A percentile compares a stretch with the other conserved stretches of the same genome.
Conservation (phyloP, 2,113 vertebrate species). For the Pseudonaja textilis region DNA sequence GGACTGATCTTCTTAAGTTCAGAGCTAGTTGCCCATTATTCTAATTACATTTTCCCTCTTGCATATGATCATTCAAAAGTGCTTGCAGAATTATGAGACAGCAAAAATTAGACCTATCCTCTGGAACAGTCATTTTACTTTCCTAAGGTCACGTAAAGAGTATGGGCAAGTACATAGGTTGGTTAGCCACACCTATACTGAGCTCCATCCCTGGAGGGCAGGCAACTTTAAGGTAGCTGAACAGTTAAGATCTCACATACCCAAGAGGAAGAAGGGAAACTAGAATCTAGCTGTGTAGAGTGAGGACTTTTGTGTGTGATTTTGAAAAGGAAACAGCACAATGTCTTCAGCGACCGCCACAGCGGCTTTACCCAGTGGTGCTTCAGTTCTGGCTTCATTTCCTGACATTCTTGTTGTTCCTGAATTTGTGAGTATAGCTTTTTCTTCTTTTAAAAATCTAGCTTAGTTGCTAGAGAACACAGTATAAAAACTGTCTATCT, state of each 20-base stretch:
- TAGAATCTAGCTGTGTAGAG: not conserved
- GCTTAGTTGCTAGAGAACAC: not conserved
- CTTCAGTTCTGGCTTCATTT: conserved; percentile 52
- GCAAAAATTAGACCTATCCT: not conserved
- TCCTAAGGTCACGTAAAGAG: not conserved
- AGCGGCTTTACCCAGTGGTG: conserved; percentile 52
- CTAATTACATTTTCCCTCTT: not conserved
- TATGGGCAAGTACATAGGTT: not conserved
- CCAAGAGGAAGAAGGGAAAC: not conserved
- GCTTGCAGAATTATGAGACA: not conserved
- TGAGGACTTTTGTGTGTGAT: not conserved
- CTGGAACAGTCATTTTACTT: not conserved
- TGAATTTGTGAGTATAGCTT: conserved; percentile 60
- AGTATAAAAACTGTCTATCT: not conserved
- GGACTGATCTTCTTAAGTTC: not conserved
- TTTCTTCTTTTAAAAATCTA: not conserved
- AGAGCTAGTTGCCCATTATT: not conserved
- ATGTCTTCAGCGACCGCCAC: conserved; percentile 48
- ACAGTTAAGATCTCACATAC: conserved; percentile 18
- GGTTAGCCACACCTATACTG: conserved; percentile 5
- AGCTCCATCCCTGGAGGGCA: conserved; percentile 20
- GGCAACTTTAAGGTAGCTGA: conserved; percentile 6
- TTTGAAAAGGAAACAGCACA: not conserved
- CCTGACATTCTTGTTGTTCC: conserved; percentile 59
- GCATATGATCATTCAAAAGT: not conserved